Conservation (phyloP, 2,797 vertebrate species). For the Coracias cyanogaster region DNA sequence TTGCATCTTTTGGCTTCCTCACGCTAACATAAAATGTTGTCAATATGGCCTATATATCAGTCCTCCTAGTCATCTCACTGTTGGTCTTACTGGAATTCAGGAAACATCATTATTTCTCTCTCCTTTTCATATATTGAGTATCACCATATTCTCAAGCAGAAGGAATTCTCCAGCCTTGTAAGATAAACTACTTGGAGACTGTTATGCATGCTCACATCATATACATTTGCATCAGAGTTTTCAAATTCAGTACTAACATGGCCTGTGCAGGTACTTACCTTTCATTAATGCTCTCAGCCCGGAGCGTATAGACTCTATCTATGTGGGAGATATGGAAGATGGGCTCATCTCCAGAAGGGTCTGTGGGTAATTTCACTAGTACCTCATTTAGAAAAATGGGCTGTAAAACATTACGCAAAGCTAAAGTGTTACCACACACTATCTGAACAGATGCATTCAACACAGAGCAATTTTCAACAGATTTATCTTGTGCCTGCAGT, state of each 20-base stretch:
- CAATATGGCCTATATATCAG: not conserved
- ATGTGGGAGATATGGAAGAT: constrained; percentile 99
- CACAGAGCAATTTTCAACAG: not conserved
- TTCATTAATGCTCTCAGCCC: constrained; percentile 96
- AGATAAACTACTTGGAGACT: not conserved
- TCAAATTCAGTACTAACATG: too few relatives aligned
- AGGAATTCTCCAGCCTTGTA: not conserved
- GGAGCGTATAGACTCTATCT: constrained; percentile 94
- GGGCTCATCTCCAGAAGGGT: constrained; percentile 98
- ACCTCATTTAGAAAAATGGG: constrained; percentile 98
- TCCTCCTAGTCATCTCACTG: not conserved
- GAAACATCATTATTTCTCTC: not conserved
- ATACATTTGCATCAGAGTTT: not conserved
- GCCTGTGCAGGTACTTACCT: constrained; percentile 77
- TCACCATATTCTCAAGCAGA: not conserved
- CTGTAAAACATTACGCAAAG: constrained; percentile 79
- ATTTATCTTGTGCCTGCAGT: not conserved
- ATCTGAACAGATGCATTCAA: not conserved
- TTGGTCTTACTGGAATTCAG: not conserved
- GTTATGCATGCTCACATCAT: not conserved
- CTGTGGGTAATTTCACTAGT: constrained; percentile 95
- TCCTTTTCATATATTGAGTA: not conserved
- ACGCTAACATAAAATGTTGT: not conserved
- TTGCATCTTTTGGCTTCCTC: not conserved
- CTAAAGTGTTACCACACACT: not conserved